Base-by-base conservation (phyloP, 1,140 invertebrate species). In the Sitobion miscanthi region DNA sequence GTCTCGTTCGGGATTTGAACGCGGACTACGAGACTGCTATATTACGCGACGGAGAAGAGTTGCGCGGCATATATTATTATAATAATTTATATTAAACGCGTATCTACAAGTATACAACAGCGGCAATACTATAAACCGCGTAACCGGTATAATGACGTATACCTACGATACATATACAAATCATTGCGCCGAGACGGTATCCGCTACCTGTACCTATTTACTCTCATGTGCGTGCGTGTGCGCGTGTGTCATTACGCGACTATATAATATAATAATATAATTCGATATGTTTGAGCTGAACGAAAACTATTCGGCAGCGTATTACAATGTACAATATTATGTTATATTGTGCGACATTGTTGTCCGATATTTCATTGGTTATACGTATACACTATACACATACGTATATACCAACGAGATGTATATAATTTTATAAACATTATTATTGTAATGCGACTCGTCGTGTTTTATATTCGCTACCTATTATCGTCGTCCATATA, bases 1-100 rank as follows among this genome's bases (percentile, higher is more conserved):
- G 83, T 85, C 83, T 85, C 38, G 83, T 85, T 45, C 83, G 83
- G 23, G 83, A 85, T 85, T 85, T 85, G 38, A 85, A 85, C 83
- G 83, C 38, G 83, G 83, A 85, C 83, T 85, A 85, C 38, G 42
- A 42, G 38, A 38, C 62, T 77, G 62, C n/a, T 77, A 17, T 77
- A 77, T 77, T 77, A 77, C 62, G 38, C 83, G 38, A 45, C 38
- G 23, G 83, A 85, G 38, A 45, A 42, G 83, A 45, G 42, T 85
- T 42, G n/a, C 35, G 42, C 38, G 35, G 83, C 83, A 85, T 85
- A 83, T 85, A 45, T 42, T 85, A 85, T 42, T 85, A 85, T 85
- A 85, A 85, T 85, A 23, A 42, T 42, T 45, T 25, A 83, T 35
- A 83, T 38, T 38, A 20, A 38, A 83, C 21, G 35, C 20, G 17